Conservation (phyloP, 2,113 vertebrate genomes). For the Oxyruncus cristatus region DNA sequence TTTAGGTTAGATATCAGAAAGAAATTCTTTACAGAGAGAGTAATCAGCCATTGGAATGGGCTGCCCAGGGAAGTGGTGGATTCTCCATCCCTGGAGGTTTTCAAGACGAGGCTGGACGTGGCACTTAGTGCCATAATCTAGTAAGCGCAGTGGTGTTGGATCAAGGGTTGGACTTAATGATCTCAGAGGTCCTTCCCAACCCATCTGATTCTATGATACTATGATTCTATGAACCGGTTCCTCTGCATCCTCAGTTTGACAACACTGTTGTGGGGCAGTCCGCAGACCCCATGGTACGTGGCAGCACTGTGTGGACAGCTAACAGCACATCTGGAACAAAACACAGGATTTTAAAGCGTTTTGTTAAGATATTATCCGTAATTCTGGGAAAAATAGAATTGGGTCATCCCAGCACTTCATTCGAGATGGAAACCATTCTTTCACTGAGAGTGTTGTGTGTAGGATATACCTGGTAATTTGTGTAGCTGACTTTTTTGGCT, state of each 20-base stretch:
- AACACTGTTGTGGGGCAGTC: neutral
- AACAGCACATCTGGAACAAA: neutral
- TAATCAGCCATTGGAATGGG: no score
- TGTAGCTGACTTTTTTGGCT: neutral
- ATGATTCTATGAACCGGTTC: no score
- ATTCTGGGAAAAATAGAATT: neutral
- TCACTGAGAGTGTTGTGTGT: neutral
- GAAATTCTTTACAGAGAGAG: no score
- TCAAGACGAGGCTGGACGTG: no score
- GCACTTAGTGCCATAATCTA: no score
- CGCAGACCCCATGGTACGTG: accelerated
- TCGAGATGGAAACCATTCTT: neutral
- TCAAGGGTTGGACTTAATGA: no score
- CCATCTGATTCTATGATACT: no score
- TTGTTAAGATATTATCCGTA: neutral
- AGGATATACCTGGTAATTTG: neutral
- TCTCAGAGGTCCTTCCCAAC: no score
- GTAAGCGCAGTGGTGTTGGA: no score
- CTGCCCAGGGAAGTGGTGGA: no score
- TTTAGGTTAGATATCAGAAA: no score
- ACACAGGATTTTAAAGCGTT: neutral
- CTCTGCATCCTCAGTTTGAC: neutral
- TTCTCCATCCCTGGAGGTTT: no score
- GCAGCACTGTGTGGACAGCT: neutral
- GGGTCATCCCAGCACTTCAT: neutral